Evolutionary conservation across 2,797 vertebrate genomes (phyloP), one percentile per base, ranked within the genome.

Genomic region (Phaenicophaeus curvirostris): DNA sequence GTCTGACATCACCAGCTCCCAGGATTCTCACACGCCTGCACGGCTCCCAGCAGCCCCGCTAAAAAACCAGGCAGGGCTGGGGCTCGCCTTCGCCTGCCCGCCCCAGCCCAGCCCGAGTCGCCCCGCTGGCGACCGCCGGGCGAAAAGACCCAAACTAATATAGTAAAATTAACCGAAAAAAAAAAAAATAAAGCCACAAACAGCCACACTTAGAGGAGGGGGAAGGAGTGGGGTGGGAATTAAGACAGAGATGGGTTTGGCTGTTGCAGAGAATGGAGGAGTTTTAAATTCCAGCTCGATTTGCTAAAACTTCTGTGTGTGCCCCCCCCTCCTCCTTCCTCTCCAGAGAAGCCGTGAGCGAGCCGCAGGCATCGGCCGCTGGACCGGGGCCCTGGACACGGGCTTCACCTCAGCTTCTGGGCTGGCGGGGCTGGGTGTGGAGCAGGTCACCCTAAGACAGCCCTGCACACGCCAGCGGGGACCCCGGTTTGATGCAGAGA

Each of bases 1-100:
- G 97, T 98, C 98, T 99, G 99, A 99, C 99, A 99, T 99, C 99
- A 99, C 97, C 98, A 98, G 98, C 98, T 98, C 98, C 98, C 98
- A 98, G 98, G 98, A 98, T 98, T 98, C 98, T 98, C 98, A 97
- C 98, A 98, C 98, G 95, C 98, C 98, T 98, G 97, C 97, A 97
- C 98, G 97, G 96, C 97, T 98, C 98, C 97, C 98, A 97, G 98
- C 97, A 97, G 97, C 98, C 97, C 97, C 82, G 97, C 96, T 96
- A 76, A 97, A 44, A 97, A 48, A 61, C 37, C 30, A 3, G 27
- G 39, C 37, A 24, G 19, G 61, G 93, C 58, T 58, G 91, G 3
- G 69, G 57, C 95, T 39, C 39, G 39, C 39, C 39, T 39, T 39
- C 39, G 39, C 39, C 39, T 54, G 37, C 89, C 13, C 35, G 95